Percentiles rank a stretch among this genome's conserved stretches.
These are phyloP conservation scores for Eubasilissa regina DNA, from an alignment of 1,140 invertebrate species.

Conservation along the genomic window DNA sequence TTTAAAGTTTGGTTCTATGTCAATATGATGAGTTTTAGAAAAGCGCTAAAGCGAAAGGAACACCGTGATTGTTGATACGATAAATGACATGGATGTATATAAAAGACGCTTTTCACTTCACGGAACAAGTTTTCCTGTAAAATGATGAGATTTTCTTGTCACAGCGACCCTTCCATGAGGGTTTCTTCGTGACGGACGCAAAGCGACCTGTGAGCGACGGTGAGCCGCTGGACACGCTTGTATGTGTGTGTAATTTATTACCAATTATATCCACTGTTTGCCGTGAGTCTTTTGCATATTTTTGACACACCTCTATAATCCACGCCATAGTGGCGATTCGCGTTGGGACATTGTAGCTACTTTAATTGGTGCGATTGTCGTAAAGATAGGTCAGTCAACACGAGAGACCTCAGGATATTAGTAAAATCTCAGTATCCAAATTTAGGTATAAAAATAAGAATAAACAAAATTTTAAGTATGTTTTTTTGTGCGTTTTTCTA, in stretches of 20 bases:
- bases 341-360: constrained; percentile 19
- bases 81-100: background rate
- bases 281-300: constrained; percentile 39
- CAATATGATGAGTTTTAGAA: constrained; percentile 21
- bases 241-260: constrained; percentile 56
- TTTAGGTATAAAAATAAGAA: too few relatives aligned
- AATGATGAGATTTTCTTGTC: background rate
- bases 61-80: background rate
- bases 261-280: constrained; percentile 57
- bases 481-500: too few relatives aligned
- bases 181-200: constrained; percentile 57
- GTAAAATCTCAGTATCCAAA: constrained; percentile 10
- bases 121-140: background rate
- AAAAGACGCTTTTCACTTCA: background rate
- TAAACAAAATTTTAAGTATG: too few relatives aligned
- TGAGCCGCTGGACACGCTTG: constrained; percentile 19
- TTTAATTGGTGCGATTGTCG: constrained; percentile 30
- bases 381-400: constrained; percentile 23
- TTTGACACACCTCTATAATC: constrained; percentile 20
- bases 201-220: constrained; percentile 53
- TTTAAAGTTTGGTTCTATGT: background rate
- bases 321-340: constrained; percentile 2
- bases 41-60: background rate
- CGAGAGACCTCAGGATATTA: constrained; percentile 6
- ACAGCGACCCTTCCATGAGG: background rate